Percentiles rank a stretch among this genome's conserved stretches.
Evolutionary conservation across 2,113 vertebrate genomes (phyloP).

Genomic region (Gavialis gangeticus): DNA sequence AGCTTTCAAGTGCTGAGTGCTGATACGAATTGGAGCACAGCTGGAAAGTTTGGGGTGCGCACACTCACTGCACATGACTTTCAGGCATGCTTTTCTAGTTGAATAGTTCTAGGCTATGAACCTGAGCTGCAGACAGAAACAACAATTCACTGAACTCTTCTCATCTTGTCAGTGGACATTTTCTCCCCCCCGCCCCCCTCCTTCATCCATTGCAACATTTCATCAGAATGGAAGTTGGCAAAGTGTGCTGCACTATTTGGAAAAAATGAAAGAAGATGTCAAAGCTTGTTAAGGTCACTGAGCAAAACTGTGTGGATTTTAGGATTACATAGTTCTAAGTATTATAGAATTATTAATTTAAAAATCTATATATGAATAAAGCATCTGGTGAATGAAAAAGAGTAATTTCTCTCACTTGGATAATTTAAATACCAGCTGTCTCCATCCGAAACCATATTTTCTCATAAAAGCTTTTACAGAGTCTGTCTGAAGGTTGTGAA

Average conservation of each 20-base stretch:
- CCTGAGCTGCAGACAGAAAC: background rate
- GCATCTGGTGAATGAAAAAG: slow-evolving; percentile 72
- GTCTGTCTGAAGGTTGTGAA: slow-evolving; percentile 55
- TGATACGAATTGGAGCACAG: background rate
- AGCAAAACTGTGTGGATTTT: slow-evolving; percentile 44
- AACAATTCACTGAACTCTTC: background rate
- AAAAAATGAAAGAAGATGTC: slow-evolving; percentile 55
- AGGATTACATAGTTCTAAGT: slow-evolving; percentile 44
- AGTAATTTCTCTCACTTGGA: slow-evolving; percentile 72
- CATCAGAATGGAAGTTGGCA: slow-evolving; percentile 35
- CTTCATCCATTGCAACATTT: background rate
- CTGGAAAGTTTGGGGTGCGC: background rate
- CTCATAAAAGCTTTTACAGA: slow-evolving; percentile 75
- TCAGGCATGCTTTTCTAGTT: background rate
- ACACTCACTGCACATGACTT: background rate
- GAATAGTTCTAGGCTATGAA: background rate
- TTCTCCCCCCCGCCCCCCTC: background rate
- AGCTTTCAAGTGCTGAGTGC: accelerated
- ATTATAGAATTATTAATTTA: slow-evolving; percentile 75
- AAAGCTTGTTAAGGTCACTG: slow-evolving; percentile 56
- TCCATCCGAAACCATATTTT: slow-evolving; percentile 71
- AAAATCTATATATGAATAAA: slow-evolving; percentile 75
- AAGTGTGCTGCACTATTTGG: slow-evolving; percentile 34
- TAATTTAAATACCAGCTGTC: slow-evolving; percentile 77
- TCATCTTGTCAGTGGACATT: background rate